Percentiles rank a stretch among this genome's conserved stretches.
These are phyloP conservation scores for Diabrotica balteata DNA, from an alignment of 2,888 invertebrate genomes.

Conservation along the genomic window DNA sequence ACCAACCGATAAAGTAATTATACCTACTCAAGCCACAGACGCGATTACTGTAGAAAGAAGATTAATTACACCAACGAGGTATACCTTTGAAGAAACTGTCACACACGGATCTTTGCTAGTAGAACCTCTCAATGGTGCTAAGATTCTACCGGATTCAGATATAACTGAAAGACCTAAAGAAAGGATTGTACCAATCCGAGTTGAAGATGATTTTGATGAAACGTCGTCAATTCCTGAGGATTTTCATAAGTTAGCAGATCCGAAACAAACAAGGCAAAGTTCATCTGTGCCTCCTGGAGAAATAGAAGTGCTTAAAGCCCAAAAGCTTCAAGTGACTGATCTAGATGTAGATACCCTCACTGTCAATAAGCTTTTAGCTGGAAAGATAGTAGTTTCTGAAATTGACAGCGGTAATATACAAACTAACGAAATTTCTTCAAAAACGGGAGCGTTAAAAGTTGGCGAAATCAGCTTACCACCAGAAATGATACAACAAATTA, in stretches of 20 bases:
- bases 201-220: slow-evolving; percentile 50
- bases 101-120: slow-evolving; percentile 73
- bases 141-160: slow-evolving; percentile 49
- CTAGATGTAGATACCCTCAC: slow-evolving; percentile 80
- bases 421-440: slow-evolving; percentile 75
- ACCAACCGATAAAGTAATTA: slow-evolving; percentile 38
- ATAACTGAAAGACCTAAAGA: slow-evolving; percentile 41
- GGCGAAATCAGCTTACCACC: slow-evolving; percentile 74
- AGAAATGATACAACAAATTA: slow-evolving; percentile 72
- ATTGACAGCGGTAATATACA: slow-evolving; percentile 78
- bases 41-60: slow-evolving; percentile 14
- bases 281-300: slow-evolving; percentile 37
- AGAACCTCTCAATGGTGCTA: slow-evolving; percentile 66
- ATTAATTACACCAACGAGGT: slow-evolving; percentile 48
- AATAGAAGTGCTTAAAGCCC: slow-evolving; percentile 62
- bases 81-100: slow-evolving; percentile 68
- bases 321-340: slow-evolving; percentile 74
- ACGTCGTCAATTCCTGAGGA: slow-evolving; percentile 54
- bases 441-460: slow-evolving; percentile 71
- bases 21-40: slow-evolving; percentile 25
- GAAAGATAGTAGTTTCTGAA: slow-evolving; percentile 81
- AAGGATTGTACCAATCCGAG: slow-evolving; percentile 50
- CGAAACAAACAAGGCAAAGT: slow-evolving; percentile 28
- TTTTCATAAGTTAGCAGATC: slow-evolving; percentile 51
- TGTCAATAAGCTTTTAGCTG: slow-evolving; percentile 80